Evolutionary conservation across 1,140 invertebrate species (phyloP).

Genomic region (Neodiprion fabricii): DNA sequence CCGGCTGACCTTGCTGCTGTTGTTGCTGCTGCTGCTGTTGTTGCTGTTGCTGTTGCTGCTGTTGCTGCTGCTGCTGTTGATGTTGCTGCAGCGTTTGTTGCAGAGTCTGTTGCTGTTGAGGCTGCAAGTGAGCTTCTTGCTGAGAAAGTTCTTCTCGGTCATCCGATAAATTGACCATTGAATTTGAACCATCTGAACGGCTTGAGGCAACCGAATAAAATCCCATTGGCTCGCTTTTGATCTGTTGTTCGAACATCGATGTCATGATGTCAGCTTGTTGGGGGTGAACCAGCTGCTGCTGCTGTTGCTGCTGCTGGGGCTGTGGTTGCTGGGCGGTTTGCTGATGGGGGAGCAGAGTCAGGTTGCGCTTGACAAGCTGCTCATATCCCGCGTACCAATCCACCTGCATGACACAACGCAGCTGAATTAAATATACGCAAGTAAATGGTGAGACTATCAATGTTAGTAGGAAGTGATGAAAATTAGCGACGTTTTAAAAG

Average conservation of each 20-base stretch:
- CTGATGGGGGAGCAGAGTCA: slow-evolving; percentile 62
- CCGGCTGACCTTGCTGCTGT: slow-evolving; percentile 42
- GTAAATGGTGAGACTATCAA: neutral
- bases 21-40: slow-evolving; percentile 47
- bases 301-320: slow-evolving; percentile 35
- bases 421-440: neutral
- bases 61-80: slow-evolving; percentile 61
- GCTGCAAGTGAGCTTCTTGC: slow-evolving; percentile 60
- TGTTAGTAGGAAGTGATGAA: slow-evolving; percentile 14
- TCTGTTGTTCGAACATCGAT: slow-evolving; percentile 72
- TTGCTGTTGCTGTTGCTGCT: slow-evolving; percentile 58
- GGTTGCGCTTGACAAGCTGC: slow-evolving; percentile 64
- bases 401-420: slow-evolving; percentile 46
- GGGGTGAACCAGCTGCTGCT: slow-evolving; percentile 33
- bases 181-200: slow-evolving; percentile 57
- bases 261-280: slow-evolving; percentile 51
- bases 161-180: slow-evolving; percentile 56
- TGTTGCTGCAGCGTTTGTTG: slow-evolving; percentile 48
- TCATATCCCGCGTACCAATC: slow-evolving; percentile 64
- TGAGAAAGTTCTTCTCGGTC: slow-evolving; percentile 58
- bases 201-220: slow-evolving; percentile 62
- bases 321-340: slow-evolving; percentile 31
- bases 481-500: neutral
- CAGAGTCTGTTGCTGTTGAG: slow-evolving; percentile 53
- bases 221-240: slow-evolving; percentile 73